A percentile compares a stretch with the other conserved stretches of the same genome.
Conservation (phyloP, 1,140 invertebrate species). For the Chironomus tepperi region DNA sequence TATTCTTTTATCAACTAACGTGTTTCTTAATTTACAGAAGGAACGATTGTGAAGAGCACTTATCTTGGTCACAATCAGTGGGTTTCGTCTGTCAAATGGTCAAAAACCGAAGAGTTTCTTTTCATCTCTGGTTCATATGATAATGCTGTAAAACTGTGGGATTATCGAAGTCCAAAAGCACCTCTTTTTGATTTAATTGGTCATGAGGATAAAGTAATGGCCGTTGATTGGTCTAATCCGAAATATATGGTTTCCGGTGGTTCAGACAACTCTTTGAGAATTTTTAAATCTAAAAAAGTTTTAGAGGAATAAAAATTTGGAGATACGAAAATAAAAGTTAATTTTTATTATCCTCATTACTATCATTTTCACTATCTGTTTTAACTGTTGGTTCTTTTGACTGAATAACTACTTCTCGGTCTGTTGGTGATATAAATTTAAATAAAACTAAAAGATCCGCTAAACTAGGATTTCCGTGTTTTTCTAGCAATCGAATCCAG, state of each 20-base stretch:
- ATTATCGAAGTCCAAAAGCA: slow-evolving; percentile 82
- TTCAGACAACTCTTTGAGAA: slow-evolving; percentile 85
- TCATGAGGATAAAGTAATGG: slow-evolving; percentile 89
- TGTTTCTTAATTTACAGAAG: slow-evolving; percentile 52
- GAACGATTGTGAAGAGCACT: slow-evolving; percentile 73
- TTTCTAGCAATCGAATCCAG: slow-evolving; percentile 83
- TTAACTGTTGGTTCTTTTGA: not conserved
- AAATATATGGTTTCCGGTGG: slow-evolving; percentile 83
- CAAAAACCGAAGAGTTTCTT: slow-evolving; percentile 67
- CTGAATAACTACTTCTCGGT: not conserved
- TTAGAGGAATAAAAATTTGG: not conserved
- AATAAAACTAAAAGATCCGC: slow-evolving; percentile 72
- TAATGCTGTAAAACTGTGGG: slow-evolving; percentile 88
- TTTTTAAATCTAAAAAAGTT: slow-evolving; percentile 62
- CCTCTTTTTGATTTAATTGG: slow-evolving; percentile 88
- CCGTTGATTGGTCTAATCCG: slow-evolving; percentile 88
- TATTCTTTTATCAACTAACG: not conserved
- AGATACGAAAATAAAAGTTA: not conserved
- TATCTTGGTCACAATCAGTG: slow-evolving; percentile 87
- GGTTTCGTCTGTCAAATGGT: slow-evolving; percentile 88
- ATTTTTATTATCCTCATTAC: not conserved
- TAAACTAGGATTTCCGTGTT: slow-evolving; percentile 62
- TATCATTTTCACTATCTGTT: not conserved
- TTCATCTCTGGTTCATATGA: slow-evolving; percentile 94
- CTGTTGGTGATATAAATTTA: slow-evolving; percentile 44